Conservation (phyloP, 2,888 invertebrate genomes). For the Argyra leucocephala region DNA sequence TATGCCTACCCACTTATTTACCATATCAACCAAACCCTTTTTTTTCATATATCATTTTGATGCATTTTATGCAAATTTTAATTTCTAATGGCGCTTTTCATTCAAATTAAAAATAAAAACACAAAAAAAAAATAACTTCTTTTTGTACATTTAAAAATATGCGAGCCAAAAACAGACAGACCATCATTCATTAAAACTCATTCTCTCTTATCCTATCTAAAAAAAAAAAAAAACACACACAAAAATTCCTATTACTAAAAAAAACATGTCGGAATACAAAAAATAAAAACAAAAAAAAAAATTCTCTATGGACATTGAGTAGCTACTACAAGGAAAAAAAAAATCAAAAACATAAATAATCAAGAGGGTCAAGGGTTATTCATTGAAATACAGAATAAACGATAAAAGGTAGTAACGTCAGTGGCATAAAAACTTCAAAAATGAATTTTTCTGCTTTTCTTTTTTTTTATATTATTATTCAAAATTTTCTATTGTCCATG, state of each 20-base stretch:
- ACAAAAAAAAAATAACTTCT: neutral
- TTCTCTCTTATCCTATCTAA: too few species aligned
- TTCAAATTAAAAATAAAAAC: neutral
- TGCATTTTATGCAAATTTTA: conserved; percentile 11
- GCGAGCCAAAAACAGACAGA: neutral
- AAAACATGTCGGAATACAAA: too few species aligned
- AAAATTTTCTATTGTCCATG: neutral
- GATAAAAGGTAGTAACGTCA: neutral
- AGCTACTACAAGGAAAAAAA: neutral
- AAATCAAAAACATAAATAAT: neutral
- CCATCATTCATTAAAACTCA: too few species aligned
- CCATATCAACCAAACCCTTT: too few species aligned
- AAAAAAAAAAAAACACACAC: too few species aligned
- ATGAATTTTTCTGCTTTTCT: neutral
- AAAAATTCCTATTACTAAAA: too few species aligned
- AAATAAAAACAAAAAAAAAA: too few species aligned
- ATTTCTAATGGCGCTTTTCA: conserved; percentile 4
- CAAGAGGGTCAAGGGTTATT: conserved; percentile 8
- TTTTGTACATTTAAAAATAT: neutral
- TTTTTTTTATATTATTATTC: neutral
- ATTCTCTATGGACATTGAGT: neutral
- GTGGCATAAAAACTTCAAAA: too few species aligned
- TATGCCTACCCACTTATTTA: too few species aligned
- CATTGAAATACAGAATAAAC: neutral
- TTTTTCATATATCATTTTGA: neutral